A percentile compares a stretch with the other conserved stretches of the same genome.
Conservation (phyloP, 2,888 invertebrate species). For the Agrotis exclamationis region DNA sequence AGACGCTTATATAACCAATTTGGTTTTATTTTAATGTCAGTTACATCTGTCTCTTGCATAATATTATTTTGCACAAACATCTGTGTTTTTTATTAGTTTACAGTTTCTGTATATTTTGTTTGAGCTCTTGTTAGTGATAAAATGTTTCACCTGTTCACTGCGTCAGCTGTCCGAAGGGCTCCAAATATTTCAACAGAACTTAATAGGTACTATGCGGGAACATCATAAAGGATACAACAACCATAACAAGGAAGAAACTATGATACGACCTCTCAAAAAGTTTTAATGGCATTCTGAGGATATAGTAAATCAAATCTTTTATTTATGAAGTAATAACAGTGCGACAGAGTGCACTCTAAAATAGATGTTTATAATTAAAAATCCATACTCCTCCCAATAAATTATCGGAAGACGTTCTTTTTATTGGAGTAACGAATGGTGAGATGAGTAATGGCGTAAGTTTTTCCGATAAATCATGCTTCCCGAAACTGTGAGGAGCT, state of each 20-base stretch:
- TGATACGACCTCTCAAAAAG: conserved; percentile 65
- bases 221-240: conserved; percentile 55
- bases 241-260: conserved; percentile 50
- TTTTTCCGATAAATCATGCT: conserved; percentile 89
- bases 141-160: conserved; percentile 70
- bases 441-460: conserved; percentile 89
- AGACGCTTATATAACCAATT: conserved; percentile 21
- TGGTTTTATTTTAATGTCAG: conserved; percentile 16
- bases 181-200: conserved; percentile 67
- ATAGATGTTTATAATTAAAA: conserved; percentile 86
- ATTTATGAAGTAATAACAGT: conserved; percentile 83
- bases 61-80: conserved; percentile 45
- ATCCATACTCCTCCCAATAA: conserved; percentile 86
- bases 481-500: conserved; percentile 82
- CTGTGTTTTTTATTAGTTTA: conserved; percentile 53
- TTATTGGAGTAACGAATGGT: conserved; percentile 91
- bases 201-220: conserved; percentile 41
- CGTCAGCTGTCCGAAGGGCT: conserved; percentile 68
- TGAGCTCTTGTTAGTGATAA: conserved; percentile 59
- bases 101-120: conserved; percentile 53
- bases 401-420: conserved; percentile 89
- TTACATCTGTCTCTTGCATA: conserved; percentile 45
- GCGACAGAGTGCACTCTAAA: conserved; percentile 83
- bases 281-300: conserved; percentile 73
- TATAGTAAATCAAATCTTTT: conserved; percentile 82